Conservation (phyloP, 2,888 invertebrate species). For the Melinaea menophilus region DNA sequence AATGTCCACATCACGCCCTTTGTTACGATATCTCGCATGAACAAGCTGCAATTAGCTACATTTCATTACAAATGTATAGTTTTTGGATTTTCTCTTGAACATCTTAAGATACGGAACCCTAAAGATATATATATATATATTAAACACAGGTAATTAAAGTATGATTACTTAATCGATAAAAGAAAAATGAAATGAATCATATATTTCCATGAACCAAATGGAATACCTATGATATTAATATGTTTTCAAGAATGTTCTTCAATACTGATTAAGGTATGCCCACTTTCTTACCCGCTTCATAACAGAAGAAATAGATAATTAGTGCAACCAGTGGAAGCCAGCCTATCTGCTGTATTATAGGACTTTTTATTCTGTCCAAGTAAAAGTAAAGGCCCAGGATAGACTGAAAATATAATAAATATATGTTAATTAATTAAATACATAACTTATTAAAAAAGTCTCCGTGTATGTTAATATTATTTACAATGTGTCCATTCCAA, state of each 20-base stretch:
- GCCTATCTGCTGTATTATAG: conserved; percentile 28
- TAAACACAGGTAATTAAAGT: no score
- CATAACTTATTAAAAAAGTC: not conserved
- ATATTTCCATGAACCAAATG: no score
- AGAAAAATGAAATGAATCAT: no score
- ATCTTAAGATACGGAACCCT: no score
- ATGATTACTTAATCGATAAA: no score
- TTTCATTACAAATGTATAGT: no score
- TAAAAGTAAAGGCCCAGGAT: conserved; percentile 37
- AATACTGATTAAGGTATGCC: not conserved
- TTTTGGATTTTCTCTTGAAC: no score
- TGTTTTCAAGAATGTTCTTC: not conserved
- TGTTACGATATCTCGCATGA: no score
- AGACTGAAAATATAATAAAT: conserved; percentile 31
- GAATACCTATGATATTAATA: no score
- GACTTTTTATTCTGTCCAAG: conserved; percentile 30
- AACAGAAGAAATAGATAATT: conserved; percentile 38
- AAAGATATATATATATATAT: no score
- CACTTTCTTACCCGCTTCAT: conserved; percentile 37
- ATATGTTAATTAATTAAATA: not conserved
- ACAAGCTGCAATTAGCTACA: no score
- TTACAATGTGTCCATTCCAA: not conserved
- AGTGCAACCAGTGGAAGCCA: conserved; percentile 37
- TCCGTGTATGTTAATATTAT: not conserved
- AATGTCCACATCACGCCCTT: no score